Evolutionary conservation across 1,140 invertebrate species (phyloP).

Genomic region (Drosophila subobscura): DNA sequence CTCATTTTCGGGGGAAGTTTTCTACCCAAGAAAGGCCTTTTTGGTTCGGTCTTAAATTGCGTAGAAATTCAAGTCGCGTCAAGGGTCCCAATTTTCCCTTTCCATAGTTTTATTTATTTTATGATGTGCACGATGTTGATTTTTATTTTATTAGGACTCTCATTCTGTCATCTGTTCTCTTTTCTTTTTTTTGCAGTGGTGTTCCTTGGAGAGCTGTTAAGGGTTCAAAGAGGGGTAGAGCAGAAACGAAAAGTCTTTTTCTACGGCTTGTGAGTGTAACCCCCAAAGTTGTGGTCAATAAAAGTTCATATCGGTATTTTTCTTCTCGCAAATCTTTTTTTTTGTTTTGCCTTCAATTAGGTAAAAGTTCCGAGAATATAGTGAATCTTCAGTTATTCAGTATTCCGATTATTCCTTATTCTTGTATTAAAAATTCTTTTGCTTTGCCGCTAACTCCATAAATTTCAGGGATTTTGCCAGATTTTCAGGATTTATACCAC

Average conservation of each 20-base stretch:
- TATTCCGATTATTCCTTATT: too few species aligned
- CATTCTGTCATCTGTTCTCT: conserved; percentile 26
- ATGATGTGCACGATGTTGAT: conserved; percentile 74
- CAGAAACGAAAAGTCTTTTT: too few species aligned
- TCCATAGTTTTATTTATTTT: conserved; percentile 68
- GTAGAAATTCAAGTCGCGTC: conserved; percentile 77
- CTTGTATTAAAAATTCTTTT: too few species aligned
- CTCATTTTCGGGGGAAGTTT: too few species aligned
- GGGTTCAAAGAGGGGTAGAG: too few species aligned
- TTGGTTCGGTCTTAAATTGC: conserved; percentile 52
- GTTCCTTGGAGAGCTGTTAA: not conserved
- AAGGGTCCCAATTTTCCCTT: conserved; percentile 15
- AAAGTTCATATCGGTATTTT: not conserved
- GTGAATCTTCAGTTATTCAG: too few species aligned
- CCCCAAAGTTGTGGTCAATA: conserved; percentile 24
- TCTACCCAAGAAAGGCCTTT: too few species aligned
- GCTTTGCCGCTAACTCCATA: too few species aligned
- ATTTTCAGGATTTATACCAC: conserved; percentile 11
- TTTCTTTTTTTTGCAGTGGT: conserved; percentile 4
- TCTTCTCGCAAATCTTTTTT: conserved; percentile 6
- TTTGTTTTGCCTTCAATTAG: conserved; percentile 31
- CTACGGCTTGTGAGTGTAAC: conserved; percentile 27
- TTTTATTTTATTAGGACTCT: conserved; percentile 56
- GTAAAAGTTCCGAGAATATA: not conserved
- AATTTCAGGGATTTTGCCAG: conserved; percentile 20